Conservation (phyloP, 2,113 vertebrate species). For the Mohoua ochrocephala region DNA sequence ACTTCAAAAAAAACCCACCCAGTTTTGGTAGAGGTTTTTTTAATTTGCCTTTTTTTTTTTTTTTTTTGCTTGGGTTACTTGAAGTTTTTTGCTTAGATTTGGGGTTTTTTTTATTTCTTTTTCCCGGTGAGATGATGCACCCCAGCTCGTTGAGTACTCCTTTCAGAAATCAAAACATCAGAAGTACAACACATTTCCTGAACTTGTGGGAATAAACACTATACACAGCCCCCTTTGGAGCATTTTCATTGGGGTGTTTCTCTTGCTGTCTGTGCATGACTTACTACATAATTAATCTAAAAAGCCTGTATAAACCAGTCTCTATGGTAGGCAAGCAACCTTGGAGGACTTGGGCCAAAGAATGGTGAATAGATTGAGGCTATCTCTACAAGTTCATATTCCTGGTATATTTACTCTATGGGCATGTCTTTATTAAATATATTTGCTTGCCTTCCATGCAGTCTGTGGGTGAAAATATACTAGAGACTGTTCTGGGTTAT, state of each 20-base stretch:
- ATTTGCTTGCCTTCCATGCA: neutral
- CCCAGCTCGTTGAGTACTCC: neutral
- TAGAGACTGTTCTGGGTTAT: neutral
- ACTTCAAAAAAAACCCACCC: fast-evolving
- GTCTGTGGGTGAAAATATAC: neutral
- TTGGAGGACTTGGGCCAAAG: neutral
- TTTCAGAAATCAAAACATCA: neutral
- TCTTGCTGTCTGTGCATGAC: neutral
- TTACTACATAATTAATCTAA: neutral
- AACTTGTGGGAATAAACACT: neutral
- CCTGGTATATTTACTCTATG: neutral
- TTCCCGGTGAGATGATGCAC: neutral
- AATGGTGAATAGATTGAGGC: neutral
- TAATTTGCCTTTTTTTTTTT: neutral
- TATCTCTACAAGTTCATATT: neutral
- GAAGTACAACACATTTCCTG: neutral
- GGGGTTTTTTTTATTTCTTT: neutral
- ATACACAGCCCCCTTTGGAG: neutral
- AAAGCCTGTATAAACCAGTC: neutral
- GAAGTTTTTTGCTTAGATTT: neutral
- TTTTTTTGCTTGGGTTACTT: too few species aligned
- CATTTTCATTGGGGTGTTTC: neutral
- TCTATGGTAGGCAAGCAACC: neutral
- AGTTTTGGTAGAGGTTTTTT: neutral
- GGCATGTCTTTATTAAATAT: neutral